A percentile compares a stretch with the other conserved stretches of the same genome.
These are phyloP conservation scores for Gymnorhina tibicen DNA, from an alignment of 2,113 vertebrate species.

Conservation along the genomic window DNA sequence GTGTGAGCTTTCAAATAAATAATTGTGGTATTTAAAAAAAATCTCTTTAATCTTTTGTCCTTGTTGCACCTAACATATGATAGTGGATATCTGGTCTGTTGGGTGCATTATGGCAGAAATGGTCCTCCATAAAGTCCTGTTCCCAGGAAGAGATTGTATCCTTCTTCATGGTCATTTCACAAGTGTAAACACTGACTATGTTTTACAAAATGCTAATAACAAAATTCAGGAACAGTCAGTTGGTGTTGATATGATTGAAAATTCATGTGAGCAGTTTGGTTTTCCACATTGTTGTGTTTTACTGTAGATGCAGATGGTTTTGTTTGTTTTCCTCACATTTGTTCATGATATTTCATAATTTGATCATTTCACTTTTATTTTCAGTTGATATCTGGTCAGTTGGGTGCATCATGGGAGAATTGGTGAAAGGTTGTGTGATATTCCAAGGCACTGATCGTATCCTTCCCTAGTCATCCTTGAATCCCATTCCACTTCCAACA, in stretches of 20 bases:
- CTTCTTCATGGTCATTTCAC: conserved; percentile 63
- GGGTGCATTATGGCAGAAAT: conserved; percentile 90
- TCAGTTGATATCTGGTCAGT: conserved; percentile 99
- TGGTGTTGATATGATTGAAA: conserved; percentile 33
- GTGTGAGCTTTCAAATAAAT: background rate
- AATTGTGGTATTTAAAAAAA: conserved; percentile 10
- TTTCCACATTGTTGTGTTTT: conserved; percentile 66
- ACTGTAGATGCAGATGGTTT: conserved; percentile 52
- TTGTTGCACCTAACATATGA: conserved; percentile 70
- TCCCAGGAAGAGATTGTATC: conserved; percentile 90
- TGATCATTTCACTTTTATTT: conserved; percentile 84
- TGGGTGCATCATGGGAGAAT: conserved; percentile 99
- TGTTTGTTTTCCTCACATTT: conserved; percentile 63
- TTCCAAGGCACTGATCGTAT: conserved; percentile 99
- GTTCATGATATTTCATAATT: conserved; percentile 78
- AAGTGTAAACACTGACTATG: background rate
- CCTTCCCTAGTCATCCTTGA: conserved; percentile 78
- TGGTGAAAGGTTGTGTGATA: conserved; percentile 98
- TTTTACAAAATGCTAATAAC: background rate
- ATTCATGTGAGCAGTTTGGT: conserved; percentile 44
- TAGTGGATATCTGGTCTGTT: conserved; percentile 92
- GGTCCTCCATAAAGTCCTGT: conserved; percentile 89
- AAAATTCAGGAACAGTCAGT: background rate
- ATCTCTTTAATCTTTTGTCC: conserved; percentile 70
- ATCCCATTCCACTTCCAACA: conserved; percentile 34